Conservation (phyloP, 2,797 vertebrate species). For the Galago senegalensis region DNA sequence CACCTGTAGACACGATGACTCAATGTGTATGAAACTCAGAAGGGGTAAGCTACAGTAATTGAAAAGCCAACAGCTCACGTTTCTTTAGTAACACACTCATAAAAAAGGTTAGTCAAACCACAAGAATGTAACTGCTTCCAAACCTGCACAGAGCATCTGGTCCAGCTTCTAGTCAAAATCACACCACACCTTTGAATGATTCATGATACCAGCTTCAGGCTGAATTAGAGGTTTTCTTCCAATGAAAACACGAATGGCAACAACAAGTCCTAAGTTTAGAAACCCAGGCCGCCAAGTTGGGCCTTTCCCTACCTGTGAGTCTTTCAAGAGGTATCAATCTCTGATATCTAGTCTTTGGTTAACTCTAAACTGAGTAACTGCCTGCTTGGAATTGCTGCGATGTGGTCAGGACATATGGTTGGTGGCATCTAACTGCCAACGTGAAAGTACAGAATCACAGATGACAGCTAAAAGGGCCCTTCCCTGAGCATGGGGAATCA, state of each 20-base stretch:
- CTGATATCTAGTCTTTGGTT: background rate
- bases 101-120: constrained; percentile 87
- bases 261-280: constrained; percentile 51
- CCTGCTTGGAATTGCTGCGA: background rate
- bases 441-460: background rate
- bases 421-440: background rate
- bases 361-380: background rate
- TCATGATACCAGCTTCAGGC: constrained; percentile 83
- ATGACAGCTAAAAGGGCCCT: background rate
- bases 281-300: background rate
- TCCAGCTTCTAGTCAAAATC: constrained; percentile 77
- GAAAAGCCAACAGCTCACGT: constrained; percentile 91
- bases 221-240: constrained; percentile 74
- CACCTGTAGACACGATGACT: constrained; percentile 90
- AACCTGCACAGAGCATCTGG: constrained; percentile 71
- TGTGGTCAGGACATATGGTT: background rate
- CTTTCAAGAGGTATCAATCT: constrained; percentile 20
- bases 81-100: constrained; percentile 88
- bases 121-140: constrained; percentile 87
- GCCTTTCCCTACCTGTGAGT: background rate
- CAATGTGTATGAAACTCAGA: constrained; percentile 89
- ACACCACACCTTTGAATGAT: constrained; percentile 76
- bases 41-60: constrained; percentile 87
- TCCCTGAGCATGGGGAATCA: background rate
- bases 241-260: constrained; percentile 66